Evolutionary conservation across 2,797 vertebrate genomes (phyloP), one percentile per base, ranked within the genome.

Genomic region (Threskiornis aethiopicus): DNA sequence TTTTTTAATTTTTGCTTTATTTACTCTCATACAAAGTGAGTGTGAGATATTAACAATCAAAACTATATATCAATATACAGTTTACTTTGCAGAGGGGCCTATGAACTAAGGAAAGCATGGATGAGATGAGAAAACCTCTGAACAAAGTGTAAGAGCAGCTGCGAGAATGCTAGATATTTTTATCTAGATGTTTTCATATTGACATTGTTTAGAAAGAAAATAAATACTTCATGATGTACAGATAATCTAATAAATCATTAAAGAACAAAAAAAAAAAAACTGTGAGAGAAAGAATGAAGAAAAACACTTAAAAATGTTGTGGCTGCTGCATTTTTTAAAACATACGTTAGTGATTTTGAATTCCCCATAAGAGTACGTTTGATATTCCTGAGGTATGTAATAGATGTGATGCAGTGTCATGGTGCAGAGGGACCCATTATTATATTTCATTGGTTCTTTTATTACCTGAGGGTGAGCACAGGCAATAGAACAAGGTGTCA

Each of bases 361-460:
- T 97, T 92, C 76, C 86, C 64, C 19, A 4, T 82, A 87, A 83
- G 66, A 96, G 33, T 70, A 41, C 0, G 1, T 94, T 93, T 96
- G 94, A 96, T 97, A 94, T 96, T 96, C 55, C 26, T 78, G 75
- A 94, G 86, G 66, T 90, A 59, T 49, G 67, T 78, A 97, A 91
- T 95, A 96, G 96, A 95, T 67, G 46, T 93, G 90, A 83, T 94
- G 87, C 64, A 61, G 91, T 93, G 87, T 64, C 75, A 52, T 6
- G 31, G 84, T 72, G 19, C 87, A 85, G 90, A 91, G 96, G 96
- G 96, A 97, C 79, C 95, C 91, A 96, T 97, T 97, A 96, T 97
- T 97, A 80, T 95, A 94, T 97, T 96, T 97, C 92, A 93, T 96
- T 96, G 91, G 87, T 81, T 97, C 92, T 75, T 97, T 97, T 97